Conservation (phyloP, 2,888 invertebrate genomes). For the Boloria euphrosyne region DNA sequence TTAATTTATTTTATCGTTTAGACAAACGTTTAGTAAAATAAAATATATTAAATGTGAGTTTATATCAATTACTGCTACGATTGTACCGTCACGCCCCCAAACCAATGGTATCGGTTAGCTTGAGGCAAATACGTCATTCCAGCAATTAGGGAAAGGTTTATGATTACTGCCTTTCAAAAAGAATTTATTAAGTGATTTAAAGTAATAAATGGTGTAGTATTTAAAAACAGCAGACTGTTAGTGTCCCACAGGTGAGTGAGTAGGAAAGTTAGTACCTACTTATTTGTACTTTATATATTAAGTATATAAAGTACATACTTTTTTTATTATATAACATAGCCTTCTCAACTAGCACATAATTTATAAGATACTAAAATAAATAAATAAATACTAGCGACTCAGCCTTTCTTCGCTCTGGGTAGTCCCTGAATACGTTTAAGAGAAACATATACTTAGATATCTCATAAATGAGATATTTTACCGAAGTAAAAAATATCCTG, state of each 20-base stretch:
- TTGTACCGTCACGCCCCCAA: slow-evolving; percentile 48
- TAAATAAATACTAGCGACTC: no score
- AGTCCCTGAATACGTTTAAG: no score
- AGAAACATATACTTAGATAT: no score
- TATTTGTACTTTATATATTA: no score
- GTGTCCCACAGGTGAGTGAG: slow-evolving; percentile 1
- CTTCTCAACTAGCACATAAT: no score
- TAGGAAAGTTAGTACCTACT: no score
- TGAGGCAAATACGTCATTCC: slow-evolving; percentile 26
- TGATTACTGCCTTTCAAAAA: slow-evolving; percentile 22
- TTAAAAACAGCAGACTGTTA: slow-evolving; percentile 3
- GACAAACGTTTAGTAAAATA: no score
- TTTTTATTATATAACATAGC: not conserved
- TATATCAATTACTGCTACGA: not conserved
- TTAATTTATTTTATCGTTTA: no score
- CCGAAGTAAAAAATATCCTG: no score
- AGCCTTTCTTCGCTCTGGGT: no score
- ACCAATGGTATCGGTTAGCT: slow-evolving; percentile 37
- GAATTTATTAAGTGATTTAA: slow-evolving; percentile 20
- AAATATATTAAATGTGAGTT: not conserved
- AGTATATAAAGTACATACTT: not conserved
- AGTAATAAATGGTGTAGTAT: slow-evolving; percentile 10
- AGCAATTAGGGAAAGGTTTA: slow-evolving; percentile 27
- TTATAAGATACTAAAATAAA: no score
- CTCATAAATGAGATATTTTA: no score